These are phyloP conservation scores for Torymus aiolomorphi DNA, from an alignment of 2,888 invertebrate species.

Conservation along the genomic window DNA sequence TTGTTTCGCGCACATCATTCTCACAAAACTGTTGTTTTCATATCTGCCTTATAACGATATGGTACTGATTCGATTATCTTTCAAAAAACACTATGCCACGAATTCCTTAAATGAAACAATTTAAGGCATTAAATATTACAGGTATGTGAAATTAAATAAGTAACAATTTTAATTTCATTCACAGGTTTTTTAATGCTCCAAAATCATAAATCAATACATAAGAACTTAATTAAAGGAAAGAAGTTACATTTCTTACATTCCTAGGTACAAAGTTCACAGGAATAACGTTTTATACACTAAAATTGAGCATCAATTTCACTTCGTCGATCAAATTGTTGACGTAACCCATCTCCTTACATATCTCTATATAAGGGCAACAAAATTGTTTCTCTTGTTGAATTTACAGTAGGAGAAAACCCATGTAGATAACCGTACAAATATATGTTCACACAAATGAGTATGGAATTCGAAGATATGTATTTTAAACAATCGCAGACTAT, in stretches of 20 bases:
- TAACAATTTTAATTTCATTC: slow-evolving; percentile 13
- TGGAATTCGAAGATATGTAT: neutral
- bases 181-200: slow-evolving; percentile 52
- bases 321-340: slow-evolving; percentile 20
- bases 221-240: slow-evolving; percentile 35
- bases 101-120: no score
- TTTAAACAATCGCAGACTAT: neutral
- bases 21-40: no score
- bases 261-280: slow-evolving; percentile 42
- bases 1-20: no score
- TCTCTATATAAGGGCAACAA: slow-evolving; percentile 20
- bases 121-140: no score
- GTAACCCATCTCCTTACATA: slow-evolving; percentile 5
- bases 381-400: slow-evolving; percentile 4
- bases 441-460: neutral
- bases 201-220: slow-evolving; percentile 51
- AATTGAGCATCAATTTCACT: slow-evolving; percentile 19
- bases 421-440: neutral
- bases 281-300: slow-evolving; percentile 18
- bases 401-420: slow-evolving; percentile 1
- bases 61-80: no score
- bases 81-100: no score
- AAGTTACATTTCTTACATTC: slow-evolving; percentile 44
- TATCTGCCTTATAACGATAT: no score
- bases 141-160: no score